Percentiles rank a stretch among this genome's conserved stretches.
Evolutionary conservation across 2,888 invertebrate species (phyloP).

Genomic region (Gnatocerus cornutus): DNA sequence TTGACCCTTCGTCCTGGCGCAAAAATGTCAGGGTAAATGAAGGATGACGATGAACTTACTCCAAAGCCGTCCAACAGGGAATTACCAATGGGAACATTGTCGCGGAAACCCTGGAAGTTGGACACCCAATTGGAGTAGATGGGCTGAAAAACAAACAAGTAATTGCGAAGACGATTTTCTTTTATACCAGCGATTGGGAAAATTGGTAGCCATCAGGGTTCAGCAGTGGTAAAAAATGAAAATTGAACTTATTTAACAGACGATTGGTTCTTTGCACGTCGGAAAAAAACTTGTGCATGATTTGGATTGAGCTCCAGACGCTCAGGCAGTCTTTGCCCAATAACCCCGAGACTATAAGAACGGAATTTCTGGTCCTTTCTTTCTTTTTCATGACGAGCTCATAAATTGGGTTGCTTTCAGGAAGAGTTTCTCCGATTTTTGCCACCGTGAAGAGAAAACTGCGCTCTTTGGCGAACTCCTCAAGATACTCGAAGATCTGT

Average conservation of each 20-base stretch:
- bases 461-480: neutral
- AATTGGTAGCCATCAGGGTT: slow-evolving; percentile 28
- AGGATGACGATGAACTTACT: slow-evolving; percentile 1
- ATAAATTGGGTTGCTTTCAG: slow-evolving; percentile 6
- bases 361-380: neutral
- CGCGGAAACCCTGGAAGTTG: neutral
- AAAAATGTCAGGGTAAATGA: neutral
- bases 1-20: neutral
- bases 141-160: slow-evolving; percentile 2
- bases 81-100: neutral
- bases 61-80: slow-evolving; percentile 12
- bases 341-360: slow-evolving; percentile 19
- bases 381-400: slow-evolving; percentile 5
- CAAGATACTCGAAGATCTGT: neutral
- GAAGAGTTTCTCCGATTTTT: slow-evolving; percentile 2
- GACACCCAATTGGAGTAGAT: slow-evolving; percentile 17
- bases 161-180: no score
- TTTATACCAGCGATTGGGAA: slow-evolving; percentile 16
- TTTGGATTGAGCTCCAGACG: neutral
- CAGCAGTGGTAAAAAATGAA: slow-evolving; percentile 27
- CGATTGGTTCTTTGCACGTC: slow-evolving; percentile 6
- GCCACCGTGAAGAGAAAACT: neutral
- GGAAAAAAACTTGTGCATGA: slow-evolving; percentile 21
- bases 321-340: slow-evolving; percentile 19
- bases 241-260: slow-evolving; percentile 2